phyloP scores from a whole-genome alignment of 2,113 vertebrate genomes.

The Cheilinus undulatus region DNA sequence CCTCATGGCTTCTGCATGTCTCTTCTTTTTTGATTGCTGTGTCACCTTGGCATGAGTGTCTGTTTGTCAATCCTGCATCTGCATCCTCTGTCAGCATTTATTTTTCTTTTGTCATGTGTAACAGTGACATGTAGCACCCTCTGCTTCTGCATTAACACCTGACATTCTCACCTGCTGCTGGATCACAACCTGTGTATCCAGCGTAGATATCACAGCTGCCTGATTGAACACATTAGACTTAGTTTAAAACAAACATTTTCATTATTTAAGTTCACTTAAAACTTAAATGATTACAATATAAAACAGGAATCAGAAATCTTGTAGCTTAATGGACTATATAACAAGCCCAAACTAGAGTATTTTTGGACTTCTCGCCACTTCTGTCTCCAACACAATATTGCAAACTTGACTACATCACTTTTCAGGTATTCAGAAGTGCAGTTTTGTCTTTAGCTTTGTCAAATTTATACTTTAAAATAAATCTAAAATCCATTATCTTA shows the following conservation, averaged over 20 bases:
- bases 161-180: conserved; percentile 39
- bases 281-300: not conserved
- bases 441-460: not conserved
- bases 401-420: too few species aligned
- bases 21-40: conserved; percentile 37
- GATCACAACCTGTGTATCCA: conserved; percentile 42
- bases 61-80: conserved; percentile 24
- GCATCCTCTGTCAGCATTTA: conserved; percentile 12
- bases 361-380: not conserved
- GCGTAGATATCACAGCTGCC: not conserved
- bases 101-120: conserved; percentile 20
- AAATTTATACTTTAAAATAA: too few species aligned
- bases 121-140: conserved; percentile 41
- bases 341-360: not conserved
- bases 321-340: not conserved
- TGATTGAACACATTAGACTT: not conserved
- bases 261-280: conserved; percentile 6
- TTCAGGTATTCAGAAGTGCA: too few species aligned
- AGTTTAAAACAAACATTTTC: not conserved
- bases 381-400: too few species aligned
- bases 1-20: conserved; percentile 73
- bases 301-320: too few species aligned
- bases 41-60: conserved; percentile 40
- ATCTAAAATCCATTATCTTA: too few species aligned
- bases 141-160: conserved; percentile 65